Base-by-base conservation (phyloP, 2,888 invertebrate species). In the Cabera pusaria region DNA sequence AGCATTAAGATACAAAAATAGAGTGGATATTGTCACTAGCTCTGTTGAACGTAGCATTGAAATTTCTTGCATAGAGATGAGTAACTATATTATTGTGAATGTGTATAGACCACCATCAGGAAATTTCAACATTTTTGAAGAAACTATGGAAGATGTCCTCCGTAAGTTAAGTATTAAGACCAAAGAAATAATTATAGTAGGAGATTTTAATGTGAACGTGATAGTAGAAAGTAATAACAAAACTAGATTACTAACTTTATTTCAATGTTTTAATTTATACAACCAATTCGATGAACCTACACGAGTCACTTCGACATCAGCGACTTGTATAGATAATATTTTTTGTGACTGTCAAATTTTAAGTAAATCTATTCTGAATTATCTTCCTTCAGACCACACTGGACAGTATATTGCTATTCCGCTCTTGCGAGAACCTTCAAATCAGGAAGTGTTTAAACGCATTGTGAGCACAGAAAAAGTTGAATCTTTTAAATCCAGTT, bases 271-370 rank as follows among this genome's bases (percentile, higher is more conserved):
- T 14, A 14, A 14, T 14, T 4, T 14, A 14, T 3, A 2, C 4
- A 14, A 3, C 3, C 14, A 14, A 14, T 14, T 14, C 4, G 4
- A 14, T 14, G 3, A 14, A 4, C 14, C 14, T 4, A 14, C 14
- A 4, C 14, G 14, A 14, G 14, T 14, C 4, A 16, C 16, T 7
- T 3, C 7, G 5, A 16, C 14, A 5, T 11, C 25, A 5, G 14
- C 25, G 5, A 25, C 25, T 3, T 25, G 25, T 25, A 25, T 25
- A 1, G 25, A 25, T 5, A 25, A 25, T 16, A 11, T 25, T 7
- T 25, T 25, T 5, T 14, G 12, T 7, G 14, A 12, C 10, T 6
- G 1, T 14, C n/a, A 11, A 3, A 8, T 23, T 3, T 8, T 21
- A 6, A 3, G 4, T 14, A 14, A 14, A 14, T 14, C 14, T 4